phyloP scores from a whole-genome alignment of 2,113 vertebrate species.

The Gopherus flavomarginatus region DNA sequence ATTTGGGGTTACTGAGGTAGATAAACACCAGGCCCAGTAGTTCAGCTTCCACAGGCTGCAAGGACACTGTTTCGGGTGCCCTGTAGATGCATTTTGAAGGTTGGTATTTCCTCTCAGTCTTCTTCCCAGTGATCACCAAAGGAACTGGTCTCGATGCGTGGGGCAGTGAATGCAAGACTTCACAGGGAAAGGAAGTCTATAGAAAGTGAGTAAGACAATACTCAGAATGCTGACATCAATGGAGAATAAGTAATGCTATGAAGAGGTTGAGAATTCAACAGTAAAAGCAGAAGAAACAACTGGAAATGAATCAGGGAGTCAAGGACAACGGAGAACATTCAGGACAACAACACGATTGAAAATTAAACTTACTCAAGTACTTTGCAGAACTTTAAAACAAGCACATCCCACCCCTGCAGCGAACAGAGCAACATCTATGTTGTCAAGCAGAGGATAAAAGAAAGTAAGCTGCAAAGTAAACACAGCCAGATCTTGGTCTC shows the following conservation, averaged over 20 bases:
- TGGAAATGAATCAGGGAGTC: background rate
- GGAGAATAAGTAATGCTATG: background rate
- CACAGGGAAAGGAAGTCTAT: background rate
- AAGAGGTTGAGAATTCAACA: background rate
- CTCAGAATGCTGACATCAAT: fast-evolving
- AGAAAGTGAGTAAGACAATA: background rate
- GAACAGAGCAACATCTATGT: background rate
- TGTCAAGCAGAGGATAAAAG: background rate
- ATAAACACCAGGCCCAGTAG: background rate
- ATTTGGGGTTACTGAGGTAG: background rate
- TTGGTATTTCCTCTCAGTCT: background rate
- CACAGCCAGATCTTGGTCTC: background rate
- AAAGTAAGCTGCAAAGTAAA: background rate
- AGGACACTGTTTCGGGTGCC: fast-evolving
- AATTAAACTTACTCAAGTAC: background rate
- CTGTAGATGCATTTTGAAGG: background rate
- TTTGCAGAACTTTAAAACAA: background rate
- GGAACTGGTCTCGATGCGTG: fast-evolving
- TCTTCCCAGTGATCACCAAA: background rate
- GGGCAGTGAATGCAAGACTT: background rate
- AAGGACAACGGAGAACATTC: background rate
- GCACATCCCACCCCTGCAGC: background rate
- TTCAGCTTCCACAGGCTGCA: background rate
- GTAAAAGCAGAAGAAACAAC: background rate
- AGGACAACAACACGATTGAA: background rate